phyloP scores from a whole-genome alignment of 2,797 vertebrate genomes.

The Acipenser ruthenus region DNA sequence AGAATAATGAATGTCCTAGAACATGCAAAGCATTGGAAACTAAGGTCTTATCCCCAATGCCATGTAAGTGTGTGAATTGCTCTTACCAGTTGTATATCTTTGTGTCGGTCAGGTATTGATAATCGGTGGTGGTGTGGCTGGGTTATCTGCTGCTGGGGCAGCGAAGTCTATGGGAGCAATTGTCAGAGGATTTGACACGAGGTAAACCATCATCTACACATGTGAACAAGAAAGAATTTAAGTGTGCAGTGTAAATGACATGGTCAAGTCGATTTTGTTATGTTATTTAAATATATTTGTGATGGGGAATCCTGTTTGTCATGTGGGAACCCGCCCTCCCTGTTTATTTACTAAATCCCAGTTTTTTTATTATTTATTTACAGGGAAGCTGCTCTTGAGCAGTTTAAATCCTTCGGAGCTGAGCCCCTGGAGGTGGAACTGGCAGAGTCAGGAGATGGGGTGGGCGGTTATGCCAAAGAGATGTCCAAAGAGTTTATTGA shows the following conservation, averaged over 20 bases:
- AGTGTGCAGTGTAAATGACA: background rate
- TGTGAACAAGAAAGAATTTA: background rate
- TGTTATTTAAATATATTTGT: too few relatives aligned
- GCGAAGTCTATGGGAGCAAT: slow-evolving; percentile 73
- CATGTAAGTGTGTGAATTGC: too few relatives aligned
- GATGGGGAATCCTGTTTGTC: too few relatives aligned
- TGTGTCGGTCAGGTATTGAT: slow-evolving; percentile 50
- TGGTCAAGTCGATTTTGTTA: too few relatives aligned
- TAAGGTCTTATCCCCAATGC: too few relatives aligned
- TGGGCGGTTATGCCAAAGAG: slow-evolving; percentile 64
- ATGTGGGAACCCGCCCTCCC: too few relatives aligned
- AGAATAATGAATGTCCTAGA: too few relatives aligned
- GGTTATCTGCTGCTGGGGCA: slow-evolving; percentile 67
- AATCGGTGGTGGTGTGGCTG: slow-evolving; percentile 67
- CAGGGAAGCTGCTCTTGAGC: slow-evolving; percentile 60
- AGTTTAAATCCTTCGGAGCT: slow-evolving; percentile 65
- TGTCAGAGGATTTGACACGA: slow-evolving; percentile 67
- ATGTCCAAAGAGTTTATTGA: slow-evolving; percentile 67
- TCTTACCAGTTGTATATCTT: too few relatives aligned
- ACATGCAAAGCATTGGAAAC: too few relatives aligned
- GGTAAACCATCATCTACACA: slow-evolving; percentile 34
- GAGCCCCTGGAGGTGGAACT: slow-evolving; percentile 58
- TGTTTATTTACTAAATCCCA: too few relatives aligned
- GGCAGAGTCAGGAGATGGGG: slow-evolving; percentile 57
- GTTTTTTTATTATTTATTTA: background rate